Percentiles rank a stretch among this genome's conserved stretches.
Evolutionary conservation across 2,888 invertebrate species (phyloP).

Genomic region (Nycteola revayana): DNA sequence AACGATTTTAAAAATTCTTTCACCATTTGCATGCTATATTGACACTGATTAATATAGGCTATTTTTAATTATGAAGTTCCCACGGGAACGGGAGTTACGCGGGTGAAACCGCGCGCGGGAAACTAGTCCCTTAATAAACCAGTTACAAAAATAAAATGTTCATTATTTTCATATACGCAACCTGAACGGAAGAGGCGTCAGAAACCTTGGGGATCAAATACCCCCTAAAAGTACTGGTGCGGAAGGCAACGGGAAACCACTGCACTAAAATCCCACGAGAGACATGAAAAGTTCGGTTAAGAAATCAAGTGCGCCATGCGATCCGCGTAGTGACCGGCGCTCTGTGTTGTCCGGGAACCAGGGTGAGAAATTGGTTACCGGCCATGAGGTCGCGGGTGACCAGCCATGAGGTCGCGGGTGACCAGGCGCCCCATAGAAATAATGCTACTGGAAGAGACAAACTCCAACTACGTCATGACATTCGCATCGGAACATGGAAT

Average conservation of each 20-base stretch:
- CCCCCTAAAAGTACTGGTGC: not conserved
- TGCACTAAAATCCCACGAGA: not conserved
- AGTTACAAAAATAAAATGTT: no score
- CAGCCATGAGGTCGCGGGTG: no score
- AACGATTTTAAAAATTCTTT: no score
- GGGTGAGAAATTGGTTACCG: not conserved
- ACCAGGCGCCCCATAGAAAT: not conserved
- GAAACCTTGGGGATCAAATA: not conserved
- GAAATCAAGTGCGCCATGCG: not conserved
- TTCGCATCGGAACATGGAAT: not conserved
- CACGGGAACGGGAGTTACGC: no score
- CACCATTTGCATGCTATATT: no score
- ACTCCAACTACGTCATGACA: not conserved
- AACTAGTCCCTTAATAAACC: no score
- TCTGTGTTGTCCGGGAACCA: not conserved
- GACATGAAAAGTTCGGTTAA: not conserved
- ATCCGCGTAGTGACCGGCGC: not conserved
- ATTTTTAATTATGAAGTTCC: no score
- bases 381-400: not conserved
- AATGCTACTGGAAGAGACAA: not conserved
- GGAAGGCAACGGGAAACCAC: not conserved
- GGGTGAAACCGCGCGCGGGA: no score
- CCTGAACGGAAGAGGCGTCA: not conserved
- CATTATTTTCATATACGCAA: no score
- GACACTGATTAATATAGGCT: no score